These are phyloP conservation scores for Acestrorhynchus altus DNA, from an alignment of 2,797 vertebrate species.

Conservation along the genomic window DNA sequence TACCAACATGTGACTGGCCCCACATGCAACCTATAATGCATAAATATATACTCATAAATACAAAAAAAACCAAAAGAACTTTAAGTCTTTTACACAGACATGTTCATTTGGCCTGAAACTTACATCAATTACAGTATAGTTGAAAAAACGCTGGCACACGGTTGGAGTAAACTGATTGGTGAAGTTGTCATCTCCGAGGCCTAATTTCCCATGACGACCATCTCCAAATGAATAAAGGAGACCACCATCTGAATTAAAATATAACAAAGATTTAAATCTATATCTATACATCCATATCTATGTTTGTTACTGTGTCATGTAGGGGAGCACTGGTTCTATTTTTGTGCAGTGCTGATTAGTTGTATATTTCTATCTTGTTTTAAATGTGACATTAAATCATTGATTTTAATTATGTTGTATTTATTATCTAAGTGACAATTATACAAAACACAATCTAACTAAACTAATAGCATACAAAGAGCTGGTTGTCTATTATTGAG, in stretches of 20 bases:
- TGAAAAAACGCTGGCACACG: conserved; percentile 83
- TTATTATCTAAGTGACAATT: too few relatives aligned
- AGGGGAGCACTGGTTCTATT: not conserved
- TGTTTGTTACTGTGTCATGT: not conserved
- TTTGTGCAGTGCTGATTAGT: too few relatives aligned
- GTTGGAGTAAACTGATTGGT: conserved; percentile 88
- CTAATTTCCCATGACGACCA: conserved; percentile 88
- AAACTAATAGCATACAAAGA: too few relatives aligned
- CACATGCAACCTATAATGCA: conserved; percentile 78
- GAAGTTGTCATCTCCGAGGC: conserved; percentile 86
- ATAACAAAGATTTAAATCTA: not conserved
- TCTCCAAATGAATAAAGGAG: conserved; percentile 90
- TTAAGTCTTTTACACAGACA: not conserved
- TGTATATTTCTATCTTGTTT: too few relatives aligned
- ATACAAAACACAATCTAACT: too few relatives aligned
- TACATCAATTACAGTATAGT: conserved; percentile 82
- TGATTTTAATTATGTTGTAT: too few relatives aligned
- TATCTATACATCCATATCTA: too few relatives aligned
- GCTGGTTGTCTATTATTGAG: too few relatives aligned
- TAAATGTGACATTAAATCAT: too few relatives aligned
- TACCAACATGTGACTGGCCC: conserved; percentile 84
- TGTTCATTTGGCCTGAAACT: conserved; percentile 48
- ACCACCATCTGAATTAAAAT: conserved; percentile 77
- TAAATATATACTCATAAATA: conserved; percentile 5
- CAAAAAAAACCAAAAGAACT: not conserved